A percentile compares a stretch with the other conserved stretches of the same genome.
These are phyloP conservation scores for Lytechinus variegatus DNA, from an alignment of 35 echinoderm and acorn worm species.

Conservation along the genomic window DNA sequence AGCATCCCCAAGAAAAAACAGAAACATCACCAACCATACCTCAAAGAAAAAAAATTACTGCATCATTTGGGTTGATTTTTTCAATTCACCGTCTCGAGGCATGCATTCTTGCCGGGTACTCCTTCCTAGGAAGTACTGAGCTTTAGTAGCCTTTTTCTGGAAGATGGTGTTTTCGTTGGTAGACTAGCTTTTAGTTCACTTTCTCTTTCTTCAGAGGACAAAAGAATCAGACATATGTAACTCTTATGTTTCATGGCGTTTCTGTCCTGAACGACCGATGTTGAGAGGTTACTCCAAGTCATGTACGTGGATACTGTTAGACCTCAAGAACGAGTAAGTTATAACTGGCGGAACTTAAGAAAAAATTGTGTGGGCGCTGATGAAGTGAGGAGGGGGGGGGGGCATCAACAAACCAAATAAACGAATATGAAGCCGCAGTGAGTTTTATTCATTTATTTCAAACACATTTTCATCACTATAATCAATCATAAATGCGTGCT, in stretches of 20 bases:
- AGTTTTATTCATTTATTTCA: too few relatives aligned
- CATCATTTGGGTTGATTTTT: not conserved
- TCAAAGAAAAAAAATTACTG: not conserved
- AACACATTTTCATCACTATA: too few relatives aligned
- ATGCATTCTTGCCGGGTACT: not conserved
- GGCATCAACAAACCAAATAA: too few relatives aligned
- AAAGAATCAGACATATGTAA: conserved; percentile 31
- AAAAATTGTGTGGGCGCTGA: not conserved
- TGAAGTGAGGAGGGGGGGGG: too few relatives aligned
- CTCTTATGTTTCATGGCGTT: conserved; percentile 35
- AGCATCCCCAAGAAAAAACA: not conserved
- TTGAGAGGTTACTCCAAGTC: conserved; percentile 29
- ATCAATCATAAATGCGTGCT: too few relatives aligned
- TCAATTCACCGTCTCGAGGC: not conserved
- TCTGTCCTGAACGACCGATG: conserved; percentile 7
- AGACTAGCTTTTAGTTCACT: not conserved
- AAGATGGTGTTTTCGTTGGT: not conserved
- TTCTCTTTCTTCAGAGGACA: conserved; percentile 7
- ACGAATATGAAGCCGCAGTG: too few relatives aligned
- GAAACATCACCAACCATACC: not conserved
- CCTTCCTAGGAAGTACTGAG: not conserved
- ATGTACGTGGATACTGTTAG: not conserved
- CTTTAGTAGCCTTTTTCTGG: not conserved
- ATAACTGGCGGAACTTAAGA: too few relatives aligned
- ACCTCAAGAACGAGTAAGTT: not conserved